A percentile compares a stretch with the other conserved stretches of the same genome.
Evolutionary conservation across 53 echinoderm and acorn worm species (phyloP).

Genomic region (Antedon mediterranea): DNA sequence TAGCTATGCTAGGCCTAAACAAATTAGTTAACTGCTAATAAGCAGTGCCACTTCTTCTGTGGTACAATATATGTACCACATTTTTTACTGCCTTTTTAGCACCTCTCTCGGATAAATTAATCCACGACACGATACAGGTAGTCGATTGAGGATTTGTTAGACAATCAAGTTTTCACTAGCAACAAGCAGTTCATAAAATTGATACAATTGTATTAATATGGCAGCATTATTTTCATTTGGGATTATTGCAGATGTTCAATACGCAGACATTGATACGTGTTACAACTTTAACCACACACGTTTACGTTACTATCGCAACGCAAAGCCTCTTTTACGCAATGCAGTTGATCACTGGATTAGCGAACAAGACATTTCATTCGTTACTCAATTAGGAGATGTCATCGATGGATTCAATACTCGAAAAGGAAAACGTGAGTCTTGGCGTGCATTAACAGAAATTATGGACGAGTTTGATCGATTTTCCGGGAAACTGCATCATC

Average conservation of each 20-base stretch:
- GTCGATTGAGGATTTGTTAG: too few species aligned
- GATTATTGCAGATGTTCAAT: slow-evolving; percentile 72
- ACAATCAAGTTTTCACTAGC: neutral
- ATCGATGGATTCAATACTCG: slow-evolving; percentile 54
- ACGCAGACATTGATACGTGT: slow-evolving; percentile 54
- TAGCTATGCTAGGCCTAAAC: too few species aligned
- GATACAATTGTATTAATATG: neutral
- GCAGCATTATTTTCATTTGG: slow-evolving; percentile 53
- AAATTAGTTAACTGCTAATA: too few species aligned
- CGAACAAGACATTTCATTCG: slow-evolving; percentile 12
- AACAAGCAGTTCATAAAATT: neutral
- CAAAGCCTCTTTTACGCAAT: slow-evolving; percentile 21
- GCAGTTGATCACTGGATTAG: slow-evolving; percentile 53
- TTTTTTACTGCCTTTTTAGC: too few species aligned
- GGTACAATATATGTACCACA: too few species aligned
- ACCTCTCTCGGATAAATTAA: too few species aligned
- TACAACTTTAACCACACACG: slow-evolving; percentile 27
- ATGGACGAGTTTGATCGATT: slow-evolving; percentile 34
- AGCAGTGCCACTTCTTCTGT: too few species aligned
- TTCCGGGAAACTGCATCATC: slow-evolving; percentile 41
- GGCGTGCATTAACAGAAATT: slow-evolving; percentile 3
- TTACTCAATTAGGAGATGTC: slow-evolving; percentile 72
- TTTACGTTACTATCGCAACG: slow-evolving; percentile 57
- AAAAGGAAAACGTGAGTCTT: slow-evolving; percentile 31
- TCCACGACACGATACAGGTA: too few species aligned